Base-by-base conservation (phyloP, 2,888 invertebrate genomes). In the Hofmannophila pseudospretella region DNA sequence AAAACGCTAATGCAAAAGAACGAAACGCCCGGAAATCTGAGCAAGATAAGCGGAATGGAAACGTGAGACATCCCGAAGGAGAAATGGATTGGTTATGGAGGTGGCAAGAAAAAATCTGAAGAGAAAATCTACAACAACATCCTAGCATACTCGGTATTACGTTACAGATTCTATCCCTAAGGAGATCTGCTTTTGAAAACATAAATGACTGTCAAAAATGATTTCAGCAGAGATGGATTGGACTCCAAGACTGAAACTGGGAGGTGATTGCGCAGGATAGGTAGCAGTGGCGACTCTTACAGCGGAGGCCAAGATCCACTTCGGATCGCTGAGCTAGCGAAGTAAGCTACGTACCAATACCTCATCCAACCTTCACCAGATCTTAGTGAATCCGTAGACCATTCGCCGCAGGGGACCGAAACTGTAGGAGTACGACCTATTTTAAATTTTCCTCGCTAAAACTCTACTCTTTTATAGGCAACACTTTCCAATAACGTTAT, bases 401-500 rank as follows among this genome's bases (percentile, higher is more conserved):
- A 25, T 14, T 12, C 66, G 62, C 70, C 64, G 48, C 66, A 41
- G 68, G 68, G 62, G 53, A 60, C 52, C 38, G 62, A 49, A 61
- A 62, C 58, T 52, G 56, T 51, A 70, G 60, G 42, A 54, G 49
- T 45, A 28, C 56, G 67, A 67, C 66, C 69, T 61, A 70, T 70
- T 76, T 77, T 58, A 67, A 64, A 68, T 59, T 64, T 64, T 49
- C 62, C 34, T 7, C 16, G 30, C 14, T 20, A 39, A 39, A 39
- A 31, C 7, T 23, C n/a, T 19, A 1, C 5, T 25, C n/a, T 30
- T 38, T 39, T 35, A 32, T 39, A 39, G 27, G 59, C 57, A 45
- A 46, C 51, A 39, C 54, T 67, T 71, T 73, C 66, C 64, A 63
- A 69, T 67, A 74, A 67, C 59, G 52, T 61, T 64, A 63, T 59